phyloP scores from a whole-genome alignment of 2,797 vertebrate genomes.

The Squalus acanthias region DNA sequence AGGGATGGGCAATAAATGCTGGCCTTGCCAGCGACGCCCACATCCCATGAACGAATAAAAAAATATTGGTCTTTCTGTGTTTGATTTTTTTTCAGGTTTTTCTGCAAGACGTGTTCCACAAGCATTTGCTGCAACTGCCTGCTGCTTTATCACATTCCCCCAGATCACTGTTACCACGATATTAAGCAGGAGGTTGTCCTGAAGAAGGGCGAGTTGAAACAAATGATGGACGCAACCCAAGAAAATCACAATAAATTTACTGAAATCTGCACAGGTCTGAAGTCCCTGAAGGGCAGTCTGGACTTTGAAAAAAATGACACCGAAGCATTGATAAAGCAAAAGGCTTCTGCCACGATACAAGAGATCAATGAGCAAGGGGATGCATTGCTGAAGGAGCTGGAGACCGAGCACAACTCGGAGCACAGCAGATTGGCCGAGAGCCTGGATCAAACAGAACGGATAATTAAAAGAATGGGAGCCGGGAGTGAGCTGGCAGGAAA shows the following conservation, averaged over 20 bases:
- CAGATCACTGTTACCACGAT: not conserved
- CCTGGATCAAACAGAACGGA: not conserved
- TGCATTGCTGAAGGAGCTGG: not conserved
- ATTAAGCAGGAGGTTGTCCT: not conserved
- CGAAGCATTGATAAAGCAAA: not conserved
- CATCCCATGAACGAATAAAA: too few relatives aligned
- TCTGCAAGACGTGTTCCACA: constrained; percentile 4
- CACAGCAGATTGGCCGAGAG: not conserved
- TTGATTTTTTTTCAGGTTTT: constrained; percentile 26
- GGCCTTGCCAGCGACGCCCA: too few relatives aligned
- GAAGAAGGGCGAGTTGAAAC: not conserved
- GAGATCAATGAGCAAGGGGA: not conserved
- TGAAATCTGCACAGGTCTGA: not conserved
- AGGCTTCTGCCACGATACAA: not conserved
- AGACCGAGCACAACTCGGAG: not conserved
- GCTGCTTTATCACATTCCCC: not conserved
- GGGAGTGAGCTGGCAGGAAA: not conserved
- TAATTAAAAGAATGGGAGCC: not conserved
- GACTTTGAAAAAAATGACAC: not conserved
- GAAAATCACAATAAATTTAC: not conserved
- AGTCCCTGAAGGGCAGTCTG: not conserved
- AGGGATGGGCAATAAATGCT: too few relatives aligned
- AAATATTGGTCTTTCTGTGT: not conserved
- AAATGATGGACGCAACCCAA: not conserved
- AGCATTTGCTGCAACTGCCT: not conserved